Percentiles rank a stretch among this genome's conserved stretches.
These are phyloP conservation scores for Brachypteracias leptosomus DNA, from an alignment of 2,113 vertebrate species.

Conservation along the genomic window DNA sequence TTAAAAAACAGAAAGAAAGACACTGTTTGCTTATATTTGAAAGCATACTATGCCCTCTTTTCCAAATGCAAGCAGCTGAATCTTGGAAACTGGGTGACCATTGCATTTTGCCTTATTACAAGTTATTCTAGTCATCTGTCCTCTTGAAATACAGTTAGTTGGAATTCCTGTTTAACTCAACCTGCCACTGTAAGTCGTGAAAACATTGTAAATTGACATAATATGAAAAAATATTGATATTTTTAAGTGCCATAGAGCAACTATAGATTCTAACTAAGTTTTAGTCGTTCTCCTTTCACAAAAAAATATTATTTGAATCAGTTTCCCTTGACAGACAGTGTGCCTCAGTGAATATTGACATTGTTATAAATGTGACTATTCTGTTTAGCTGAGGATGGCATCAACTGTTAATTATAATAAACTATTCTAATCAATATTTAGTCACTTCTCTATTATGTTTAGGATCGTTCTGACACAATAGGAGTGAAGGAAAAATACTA, in stretches of 20 bases:
- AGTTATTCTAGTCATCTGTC: background rate
- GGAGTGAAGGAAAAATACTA: background rate
- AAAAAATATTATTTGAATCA: background rate
- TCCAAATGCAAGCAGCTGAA: background rate
- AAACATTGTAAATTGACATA: background rate
- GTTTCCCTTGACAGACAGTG: background rate
- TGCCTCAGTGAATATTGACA: background rate
- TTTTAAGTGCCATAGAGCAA: background rate
- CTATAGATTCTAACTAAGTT: background rate
- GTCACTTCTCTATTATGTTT: background rate
- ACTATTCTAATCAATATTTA: background rate
- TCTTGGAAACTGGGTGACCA: background rate
- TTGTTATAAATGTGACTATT: background rate
- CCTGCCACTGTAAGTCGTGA: background rate
- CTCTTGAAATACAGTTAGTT: background rate
- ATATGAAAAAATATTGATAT: background rate
- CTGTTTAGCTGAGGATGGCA: background rate
- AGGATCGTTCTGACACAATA: background rate
- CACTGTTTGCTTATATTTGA: background rate
- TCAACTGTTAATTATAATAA: background rate
- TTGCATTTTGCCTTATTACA: background rate
- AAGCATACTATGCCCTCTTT: background rate
- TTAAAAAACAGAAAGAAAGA: background rate
- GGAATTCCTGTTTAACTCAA: background rate
- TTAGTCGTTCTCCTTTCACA: background rate